Evolutionary conservation across 2,888 invertebrate genomes (phyloP), one percentile per base, ranked within the genome.

Genomic region (Lomographa bimaculata): DNA sequence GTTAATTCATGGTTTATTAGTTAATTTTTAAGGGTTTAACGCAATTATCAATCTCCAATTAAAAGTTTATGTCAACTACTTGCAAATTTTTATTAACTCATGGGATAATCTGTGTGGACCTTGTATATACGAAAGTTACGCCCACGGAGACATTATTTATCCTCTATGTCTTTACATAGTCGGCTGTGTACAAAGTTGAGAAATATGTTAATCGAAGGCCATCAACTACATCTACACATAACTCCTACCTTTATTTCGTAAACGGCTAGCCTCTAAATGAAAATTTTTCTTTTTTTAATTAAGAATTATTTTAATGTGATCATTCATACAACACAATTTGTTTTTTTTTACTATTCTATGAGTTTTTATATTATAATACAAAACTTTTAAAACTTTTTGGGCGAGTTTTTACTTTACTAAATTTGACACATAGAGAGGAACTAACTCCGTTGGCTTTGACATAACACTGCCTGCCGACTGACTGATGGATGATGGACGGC

Each of bases 141-240:
- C 82, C 79, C 66, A 79, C 79, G 67, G 61, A 54, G 60, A 66
- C 58, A 64, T 70, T 71, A n/a, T n/a, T n/a, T n/a, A 70, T 71
- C 60, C 58, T 64, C 64, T 60, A 64, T 64, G 70, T 53, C 71
- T 66, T 71, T 65, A 64, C 57, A 68, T 57, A 50, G 79, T 80
- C 73, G 77, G 76, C 56, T 67, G 78, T 54, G 62, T 64, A 61
- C 67, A 56, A 74, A 72, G 77, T 84, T 84, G 71, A 73, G 84
- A 83, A 85, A 86, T 82, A 81, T 70, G 72, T 63, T 61, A 68
- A 66, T 66, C 68, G 85, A 84, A 85, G 85, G 86, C 80, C 84
- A 77, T 65, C 78, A 74, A 79, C 66, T 73, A 65, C 44, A 58
- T 65, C 55, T 50, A 42, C 50, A 56, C 51, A 56, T 50, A 58